Evolutionary conservation across 2,797 vertebrate genomes (phyloP), one percentile per base, ranked within the genome.

Genomic region (Bradypus variegatus): DNA sequence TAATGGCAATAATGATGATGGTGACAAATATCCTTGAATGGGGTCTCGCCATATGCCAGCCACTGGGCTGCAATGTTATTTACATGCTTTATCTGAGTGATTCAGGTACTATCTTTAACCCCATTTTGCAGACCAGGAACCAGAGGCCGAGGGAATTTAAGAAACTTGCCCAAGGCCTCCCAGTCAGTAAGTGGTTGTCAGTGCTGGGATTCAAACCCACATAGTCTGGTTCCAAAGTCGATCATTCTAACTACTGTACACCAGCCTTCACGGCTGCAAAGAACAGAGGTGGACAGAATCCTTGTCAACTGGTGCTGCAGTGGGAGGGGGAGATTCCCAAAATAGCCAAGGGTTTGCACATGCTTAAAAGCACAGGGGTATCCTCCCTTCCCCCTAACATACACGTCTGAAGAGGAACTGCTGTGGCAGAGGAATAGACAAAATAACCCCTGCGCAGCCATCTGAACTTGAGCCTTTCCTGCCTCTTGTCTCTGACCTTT

Each of bases 121-220:
- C 78, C 72, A 86, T n/a, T 93, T 90, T 45, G 70, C 29, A 86
- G 79, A 80, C 60, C 38, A 86, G 67, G 33, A 94, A 83, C 78
- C 70, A 13, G 75, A 85, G 79, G 70, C 83, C n/a, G 4, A 2
- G 45, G 60, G 64, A 16, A 8, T 50, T 41, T 15, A 50, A 83
- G 45, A 75, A 45, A 50, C 36, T 85, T 38, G 25, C 53, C 58
- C 4, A 0, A 33, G 58, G 50, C 60, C 64, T 67, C 23, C 19
- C 9, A 15, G 41, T 90, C 38, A 25, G n/a, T 60, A 70, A 92
- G 38, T 13, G 48, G 53, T 58, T 19, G 55, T 12, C 69, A 19
- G 48, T 8, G 16, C 70, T 4, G 14, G 65, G 25, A 36, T 33
- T 73, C 80, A 86, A 81, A 91, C n/a, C 50, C 62, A 45, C 72